These are phyloP conservation scores for Drosophila antonietae DNA, from an alignment of 2,888 invertebrate genomes.

Conservation along the genomic window DNA sequence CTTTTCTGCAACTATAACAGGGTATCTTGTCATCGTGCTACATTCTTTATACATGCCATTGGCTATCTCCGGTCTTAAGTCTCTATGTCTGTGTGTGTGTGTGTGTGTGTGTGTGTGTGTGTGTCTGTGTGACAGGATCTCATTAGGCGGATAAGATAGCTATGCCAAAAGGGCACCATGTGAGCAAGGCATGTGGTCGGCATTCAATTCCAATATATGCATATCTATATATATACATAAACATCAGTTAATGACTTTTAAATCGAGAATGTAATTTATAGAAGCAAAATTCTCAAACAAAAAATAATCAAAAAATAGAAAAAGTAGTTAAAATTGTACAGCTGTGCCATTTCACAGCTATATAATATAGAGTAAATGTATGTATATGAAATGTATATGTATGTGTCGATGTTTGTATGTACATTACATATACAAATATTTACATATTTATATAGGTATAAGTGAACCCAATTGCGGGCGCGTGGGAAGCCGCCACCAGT, in stretches of 20 bases:
- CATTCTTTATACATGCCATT: too few relatives aligned
- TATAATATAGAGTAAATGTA: not conserved
- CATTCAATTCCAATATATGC: slow-evolving; percentile 7
- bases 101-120: not conserved
- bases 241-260: slow-evolving; percentile 2
- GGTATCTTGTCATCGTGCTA: not conserved
- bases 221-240: not conserved
- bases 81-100: not conserved
- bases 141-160: slow-evolving; percentile 67
- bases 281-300: not conserved
- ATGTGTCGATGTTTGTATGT: not conserved
- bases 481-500: slow-evolving; percentile 54
- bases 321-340: slow-evolving; percentile 15
- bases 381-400: not conserved
- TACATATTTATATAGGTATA: not conserved
- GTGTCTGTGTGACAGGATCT: slow-evolving; percentile 46
- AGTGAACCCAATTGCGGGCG: slow-evolving; percentile 15
- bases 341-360: slow-evolving; percentile 45
- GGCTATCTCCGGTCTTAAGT: slow-evolving; percentile 20
- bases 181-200: slow-evolving; percentile 38
- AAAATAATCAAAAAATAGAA: not conserved
- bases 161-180: slow-evolving; percentile 29
- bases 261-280: slow-evolving; percentile 5
- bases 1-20: not conserved
- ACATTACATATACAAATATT: not conserved